Evolutionary conservation across 2,113 vertebrate species (phyloP).

Genomic region (Microcebus jonahi): DNA sequence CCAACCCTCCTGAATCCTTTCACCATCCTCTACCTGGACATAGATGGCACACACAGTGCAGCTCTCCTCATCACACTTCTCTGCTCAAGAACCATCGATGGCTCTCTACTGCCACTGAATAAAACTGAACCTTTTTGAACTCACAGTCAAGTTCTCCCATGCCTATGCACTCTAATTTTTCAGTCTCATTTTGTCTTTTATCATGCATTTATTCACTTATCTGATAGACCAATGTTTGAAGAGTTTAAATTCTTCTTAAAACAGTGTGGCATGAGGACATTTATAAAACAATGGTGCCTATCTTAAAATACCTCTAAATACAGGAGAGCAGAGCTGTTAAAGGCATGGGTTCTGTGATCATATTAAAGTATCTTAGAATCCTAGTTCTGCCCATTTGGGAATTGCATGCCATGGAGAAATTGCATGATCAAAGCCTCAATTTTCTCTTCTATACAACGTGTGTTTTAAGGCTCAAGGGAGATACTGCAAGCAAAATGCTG

Average conservation of each 20-base stretch:
- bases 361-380: neutral
- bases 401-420: neutral
- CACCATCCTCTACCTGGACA: neutral
- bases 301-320: neutral
- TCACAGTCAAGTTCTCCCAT: neutral
- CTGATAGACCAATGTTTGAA: neutral
- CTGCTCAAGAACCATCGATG: neutral
- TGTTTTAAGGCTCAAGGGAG: neutral
- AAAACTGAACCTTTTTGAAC: neutral
- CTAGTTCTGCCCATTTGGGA: neutral
- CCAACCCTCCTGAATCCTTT: too few species aligned
- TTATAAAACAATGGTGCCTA: neutral
- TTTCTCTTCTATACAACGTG: neutral
- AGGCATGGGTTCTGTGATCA: neutral
- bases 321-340: neutral
- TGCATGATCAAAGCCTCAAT: neutral
- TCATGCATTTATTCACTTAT: neutral
- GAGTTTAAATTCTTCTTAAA: neutral
- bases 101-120: fast-evolving
- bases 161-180: neutral
- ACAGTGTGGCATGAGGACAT: neutral
- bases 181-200: neutral
- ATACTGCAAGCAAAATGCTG: neutral
- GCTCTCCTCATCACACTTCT: fast-evolving
- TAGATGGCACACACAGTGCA: too few species aligned